These are phyloP conservation scores for Oxycera nigricornis DNA, from an alignment of 2,888 invertebrate species.

Conservation along the genomic window DNA sequence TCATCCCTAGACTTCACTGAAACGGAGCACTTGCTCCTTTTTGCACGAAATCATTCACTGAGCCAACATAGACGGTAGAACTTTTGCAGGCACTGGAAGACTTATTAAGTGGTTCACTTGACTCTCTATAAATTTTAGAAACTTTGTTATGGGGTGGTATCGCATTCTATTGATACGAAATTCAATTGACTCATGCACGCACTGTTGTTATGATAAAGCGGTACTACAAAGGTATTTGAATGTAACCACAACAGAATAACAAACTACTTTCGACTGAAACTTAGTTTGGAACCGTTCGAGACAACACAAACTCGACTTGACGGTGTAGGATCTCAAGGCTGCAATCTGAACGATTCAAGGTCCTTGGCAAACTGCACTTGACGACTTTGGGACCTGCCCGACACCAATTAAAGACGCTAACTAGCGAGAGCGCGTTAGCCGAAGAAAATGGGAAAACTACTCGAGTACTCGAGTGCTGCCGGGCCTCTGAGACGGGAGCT, in stretches of 20 bases:
- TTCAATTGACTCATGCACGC: background rate
- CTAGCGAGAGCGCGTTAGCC: background rate
- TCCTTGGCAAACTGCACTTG: background rate
- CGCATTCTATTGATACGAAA: no score
- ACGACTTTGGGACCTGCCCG: background rate
- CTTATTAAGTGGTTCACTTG: no score
- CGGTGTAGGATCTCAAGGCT: slow-evolving; percentile 52
- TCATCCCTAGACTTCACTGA: slow-evolving; percentile 45
- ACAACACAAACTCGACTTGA: background rate
- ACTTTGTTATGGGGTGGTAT: no score
- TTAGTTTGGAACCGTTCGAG: background rate
- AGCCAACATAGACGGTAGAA: background rate
- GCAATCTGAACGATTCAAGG: slow-evolving; percentile 24
- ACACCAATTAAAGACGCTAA: slow-evolving; percentile 1
- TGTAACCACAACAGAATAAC: no score
- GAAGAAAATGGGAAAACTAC: slow-evolving; percentile 19
- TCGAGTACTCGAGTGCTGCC: background rate
- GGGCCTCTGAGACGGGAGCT: background rate
- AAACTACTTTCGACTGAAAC: background rate
- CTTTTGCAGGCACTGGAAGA: background rate
- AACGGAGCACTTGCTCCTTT: background rate
- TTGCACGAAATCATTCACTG: background rate
- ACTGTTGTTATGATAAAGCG: background rate
- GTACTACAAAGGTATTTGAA: no score
- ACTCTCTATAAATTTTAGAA: no score